These are phyloP conservation scores for Paramuricea clavata DNA, from an alignment of 92 coral and sea anemone genomes.

Conservation along the genomic window DNA sequence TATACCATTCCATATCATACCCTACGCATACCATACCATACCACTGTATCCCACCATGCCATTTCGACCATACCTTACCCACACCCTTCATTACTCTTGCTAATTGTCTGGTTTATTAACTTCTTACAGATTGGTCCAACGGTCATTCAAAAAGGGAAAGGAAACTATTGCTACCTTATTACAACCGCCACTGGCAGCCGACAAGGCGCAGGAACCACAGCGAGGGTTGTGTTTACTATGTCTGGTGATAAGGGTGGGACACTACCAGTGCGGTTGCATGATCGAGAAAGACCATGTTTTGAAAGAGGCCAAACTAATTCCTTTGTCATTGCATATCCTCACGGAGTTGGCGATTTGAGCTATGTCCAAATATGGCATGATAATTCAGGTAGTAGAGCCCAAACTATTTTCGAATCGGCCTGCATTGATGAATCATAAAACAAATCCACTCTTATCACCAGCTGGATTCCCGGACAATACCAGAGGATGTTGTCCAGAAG, in stretches of 20 bases:
- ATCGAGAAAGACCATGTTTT: constrained; percentile 78
- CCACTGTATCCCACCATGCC: too few relatives aligned
- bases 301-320: constrained; percentile 88
- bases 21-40: too few relatives aligned
- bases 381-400: constrained; percentile 83
- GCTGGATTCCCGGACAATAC: too few relatives aligned
- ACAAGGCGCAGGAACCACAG: constrained; percentile 89
- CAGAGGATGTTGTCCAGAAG: too few relatives aligned
- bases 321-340: constrained; percentile 71
- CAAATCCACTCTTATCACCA: too few relatives aligned
- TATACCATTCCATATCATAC: too few relatives aligned
- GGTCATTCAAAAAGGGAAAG: background rate
- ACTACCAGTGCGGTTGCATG: constrained; percentile 74
- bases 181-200: constrained; percentile 76
- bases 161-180: background rate
- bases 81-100: too few relatives aligned
- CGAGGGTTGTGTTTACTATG: constrained; percentile 81
- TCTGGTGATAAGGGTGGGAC: constrained; percentile 87
- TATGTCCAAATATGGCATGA: constrained; percentile 92
- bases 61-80: too few relatives aligned
- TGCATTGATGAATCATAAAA: too few relatives aligned
- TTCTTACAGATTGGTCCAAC: constrained; percentile 28
- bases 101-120: too few relatives aligned
- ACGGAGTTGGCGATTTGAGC: constrained; percentile 70
- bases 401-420: too few relatives aligned